A percentile compares a stretch with the other conserved stretches of the same genome.
Evolutionary conservation across 2,888 invertebrate species (phyloP).

Genomic region (Pseudanteris insignis): DNA sequence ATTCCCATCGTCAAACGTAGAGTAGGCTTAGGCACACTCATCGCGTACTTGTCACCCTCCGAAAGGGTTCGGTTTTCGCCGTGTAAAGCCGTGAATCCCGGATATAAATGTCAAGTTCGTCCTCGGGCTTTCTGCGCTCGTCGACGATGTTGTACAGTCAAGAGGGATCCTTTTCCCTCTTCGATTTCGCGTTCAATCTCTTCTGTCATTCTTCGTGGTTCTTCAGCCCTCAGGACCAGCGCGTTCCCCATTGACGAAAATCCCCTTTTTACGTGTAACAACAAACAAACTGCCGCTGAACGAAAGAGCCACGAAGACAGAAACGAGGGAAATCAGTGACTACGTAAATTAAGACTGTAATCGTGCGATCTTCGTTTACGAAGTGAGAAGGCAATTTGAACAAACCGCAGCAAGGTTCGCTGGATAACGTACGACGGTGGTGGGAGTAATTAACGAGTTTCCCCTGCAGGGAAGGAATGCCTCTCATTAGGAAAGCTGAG

Average conservation of each 20-base stretch:
- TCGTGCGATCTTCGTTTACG: conserved; percentile 50
- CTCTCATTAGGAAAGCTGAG: conserved; percentile 57
- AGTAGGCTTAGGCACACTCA: conserved; percentile 39
- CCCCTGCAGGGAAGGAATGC: conserved; percentile 61
- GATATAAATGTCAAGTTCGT: conserved; percentile 65
- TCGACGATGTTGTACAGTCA: conserved; percentile 26
- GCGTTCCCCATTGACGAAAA: conserved; percentile 41
- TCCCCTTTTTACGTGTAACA: conserved; percentile 48
- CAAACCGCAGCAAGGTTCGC: conserved; percentile 57
- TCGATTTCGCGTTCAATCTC: conserved; percentile 32
- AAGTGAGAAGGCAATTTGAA: conserved; percentile 63
- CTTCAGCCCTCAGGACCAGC: conserved; percentile 41
- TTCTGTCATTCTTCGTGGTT: conserved; percentile 39
- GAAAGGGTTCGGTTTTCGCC: conserved; percentile 43
- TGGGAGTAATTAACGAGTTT: conserved; percentile 65
- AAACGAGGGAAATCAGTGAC: conserved; percentile 23
- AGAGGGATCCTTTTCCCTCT: conserved; percentile 45
- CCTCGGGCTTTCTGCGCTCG: conserved; percentile 52
- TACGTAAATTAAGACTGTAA: conserved; percentile 49
- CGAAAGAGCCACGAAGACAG: conserved; percentile 17
- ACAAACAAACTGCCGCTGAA: conserved; percentile 53
- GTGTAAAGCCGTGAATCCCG: conserved; percentile 66
- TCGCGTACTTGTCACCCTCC: conserved; percentile 32
- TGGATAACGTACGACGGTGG: conserved; percentile 58
- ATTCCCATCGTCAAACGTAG: conserved; percentile 30